Evolutionary conservation across 2,888 invertebrate genomes (phyloP), one percentile per base, ranked within the genome.

Genomic region (Isoperla grammatica): DNA sequence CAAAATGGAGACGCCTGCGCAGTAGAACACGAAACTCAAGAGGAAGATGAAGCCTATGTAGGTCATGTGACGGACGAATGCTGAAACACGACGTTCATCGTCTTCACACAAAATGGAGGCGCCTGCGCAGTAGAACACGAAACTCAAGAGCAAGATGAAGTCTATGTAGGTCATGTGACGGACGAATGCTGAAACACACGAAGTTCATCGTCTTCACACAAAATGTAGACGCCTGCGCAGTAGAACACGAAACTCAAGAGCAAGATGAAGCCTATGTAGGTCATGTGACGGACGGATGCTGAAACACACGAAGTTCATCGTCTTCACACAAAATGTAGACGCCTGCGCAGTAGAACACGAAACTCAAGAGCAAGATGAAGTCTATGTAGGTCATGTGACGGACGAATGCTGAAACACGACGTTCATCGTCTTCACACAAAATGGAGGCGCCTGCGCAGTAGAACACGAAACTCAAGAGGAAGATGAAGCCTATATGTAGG

Each of bases 81-180:
- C 83, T 82, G 71, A 40, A 75, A 74, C 29, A 29, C 8, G 8
- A n/a, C n/a, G n/a, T n/a, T n/a, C n/a, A n/a, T n/a, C n/a, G n/a
- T n/a, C n/a, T n/a, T 8, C 4, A 29, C 76, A 84, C 17, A 79
- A 75, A n/a, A 81, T 73, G 59, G 79, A 69, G 53, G 83, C 69
- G 15, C 83, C 83, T 49, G 76, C 78, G 63, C 80, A 80, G 66
- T 84, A 84, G 67, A 81, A 81, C 49, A 78, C 75, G 17, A 77
- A 75, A 13, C 80, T 78, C 40, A 84, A 69, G 6, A 81, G 74
- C 20, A 83, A 68, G 37, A 83, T 76, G 68, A 83, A 79, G 22
- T 77, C 79, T 59, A 84, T 71, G 68, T 83, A 83, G 65, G 78
- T 75, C 68, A 81, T 75, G 67, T 83, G 81, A 3, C 81, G 75